Evolutionary conservation across 2,113 vertebrate genomes (phyloP).

Genomic region (Bubalus kerabau): DNA sequence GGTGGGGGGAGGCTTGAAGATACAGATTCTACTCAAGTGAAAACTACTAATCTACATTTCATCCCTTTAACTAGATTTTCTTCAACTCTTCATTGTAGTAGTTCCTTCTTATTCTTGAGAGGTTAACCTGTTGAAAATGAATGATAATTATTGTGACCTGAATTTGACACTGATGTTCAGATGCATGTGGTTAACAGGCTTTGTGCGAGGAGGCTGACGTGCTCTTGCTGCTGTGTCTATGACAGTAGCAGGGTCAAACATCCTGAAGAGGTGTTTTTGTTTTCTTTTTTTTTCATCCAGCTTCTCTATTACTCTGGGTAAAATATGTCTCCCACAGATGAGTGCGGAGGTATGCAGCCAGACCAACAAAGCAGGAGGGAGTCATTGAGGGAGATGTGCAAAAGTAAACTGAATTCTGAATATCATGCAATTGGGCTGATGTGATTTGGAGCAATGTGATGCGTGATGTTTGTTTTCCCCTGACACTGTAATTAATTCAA

Average conservation of each 20-base stretch:
- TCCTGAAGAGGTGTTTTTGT: not conserved
- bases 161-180: not conserved
- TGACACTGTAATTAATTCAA: slow-evolving; percentile 37
- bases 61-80: not conserved
- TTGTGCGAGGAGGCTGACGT: not conserved
- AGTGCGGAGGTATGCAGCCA: not conserved
- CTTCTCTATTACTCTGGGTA: not conserved
- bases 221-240: not conserved
- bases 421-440: not conserved
- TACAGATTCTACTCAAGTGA: not conserved
- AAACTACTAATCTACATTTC: not conserved
- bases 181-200: not conserved
- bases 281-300: not conserved
- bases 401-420: not conserved
- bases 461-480: not conserved
- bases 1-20: not conserved
- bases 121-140: slow-evolving; percentile 15
- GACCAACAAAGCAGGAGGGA: not conserved
- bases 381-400: not conserved
- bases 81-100: not conserved
- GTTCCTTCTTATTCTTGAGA: not conserved
- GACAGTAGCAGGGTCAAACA: not conserved
- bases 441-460: not conserved
- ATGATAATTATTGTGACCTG: not conserved
- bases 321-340: not conserved